Evolutionary conservation across 2,888 invertebrate genomes (phyloP), one percentile per base, ranked within the genome.

Genomic region (Lithosia quadra): DNA sequence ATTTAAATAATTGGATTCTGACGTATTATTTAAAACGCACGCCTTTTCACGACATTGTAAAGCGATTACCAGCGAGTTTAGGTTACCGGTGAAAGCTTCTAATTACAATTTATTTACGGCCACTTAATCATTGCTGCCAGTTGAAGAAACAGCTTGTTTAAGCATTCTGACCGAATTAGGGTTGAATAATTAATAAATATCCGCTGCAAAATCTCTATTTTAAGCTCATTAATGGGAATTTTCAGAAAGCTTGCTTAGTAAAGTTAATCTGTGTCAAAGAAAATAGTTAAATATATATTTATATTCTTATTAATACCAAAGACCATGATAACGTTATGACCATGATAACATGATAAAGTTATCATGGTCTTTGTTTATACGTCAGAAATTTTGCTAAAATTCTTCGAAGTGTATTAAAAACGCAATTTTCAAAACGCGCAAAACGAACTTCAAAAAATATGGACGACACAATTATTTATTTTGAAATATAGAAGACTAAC

Each of bases 91-190:
- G 69, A 69, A 75, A 64, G 34, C 60, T 43, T 33, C 49, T 77
- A 61, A 78, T 78, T 79, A 70, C 63, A 72, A 70, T 77, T 68
- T 75, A 78, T 77, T 79, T 73, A 78, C 71, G 63, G 68, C 21
- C 61, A 72, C 68, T 79, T 75, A 63, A 73, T 71, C 62, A 73
- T 73, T 63, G 39, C 63, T 64, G 63, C 43, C 68, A 68, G 70
- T 72, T 71, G 49, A 68, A 77, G 77, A 77, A 69, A 78, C 69
- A 76, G 72, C 63, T 61, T 62, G 74, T 71, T 76, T 15, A 22
- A 33, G 57, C 68, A 71, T 68, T 63, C 15, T n/a, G 36, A 72
- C 49, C 22, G 49, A 59, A 71, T 68, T 28, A 28, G 53, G 36
- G 4, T 36, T 69, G 33, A 69, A 69, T 76, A 71, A 75, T 71